Conservation (phyloP, 2,797 vertebrate genomes). For the Acridotheres tristis region DNA sequence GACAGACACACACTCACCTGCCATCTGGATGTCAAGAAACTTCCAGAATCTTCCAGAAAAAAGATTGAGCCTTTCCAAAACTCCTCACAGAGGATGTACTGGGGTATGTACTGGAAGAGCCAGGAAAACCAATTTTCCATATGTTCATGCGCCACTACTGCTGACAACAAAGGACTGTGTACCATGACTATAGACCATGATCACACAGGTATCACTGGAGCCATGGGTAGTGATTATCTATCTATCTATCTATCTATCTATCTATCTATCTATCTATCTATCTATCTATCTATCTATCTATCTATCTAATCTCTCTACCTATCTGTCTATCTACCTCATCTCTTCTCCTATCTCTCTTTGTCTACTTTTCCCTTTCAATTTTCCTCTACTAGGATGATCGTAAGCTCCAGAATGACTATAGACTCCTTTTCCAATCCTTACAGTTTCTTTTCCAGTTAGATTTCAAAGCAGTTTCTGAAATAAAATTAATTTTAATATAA, state of each 20-base stretch:
- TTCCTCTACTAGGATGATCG: neutral
- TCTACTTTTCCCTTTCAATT: neutral
- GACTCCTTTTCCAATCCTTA: neutral
- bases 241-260: neutral
- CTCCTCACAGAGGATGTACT: neutral
- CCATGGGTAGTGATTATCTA: neutral
- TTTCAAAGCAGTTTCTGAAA: neutral
- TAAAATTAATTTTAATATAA: neutral
- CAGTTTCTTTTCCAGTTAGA: neutral
- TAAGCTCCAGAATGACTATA: neutral
- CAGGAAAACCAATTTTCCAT: neutral
- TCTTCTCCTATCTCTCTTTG: neutral
- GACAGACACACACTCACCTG: neutral
- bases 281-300: neutral
- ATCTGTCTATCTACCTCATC: neutral
- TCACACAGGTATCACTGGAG: neutral
- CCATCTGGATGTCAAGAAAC: no score
- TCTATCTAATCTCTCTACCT: neutral
- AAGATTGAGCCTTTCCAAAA: neutral
- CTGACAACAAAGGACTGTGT: fast-evolving
- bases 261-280: neutral
- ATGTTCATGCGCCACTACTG: fast-evolving
- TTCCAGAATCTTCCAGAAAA: neutral
- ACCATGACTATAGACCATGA: no score
- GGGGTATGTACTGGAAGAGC: neutral